Evolutionary conservation across 1,140 invertebrate genomes (phyloP).

Genomic region (Temnothorax nylanderi): DNA sequence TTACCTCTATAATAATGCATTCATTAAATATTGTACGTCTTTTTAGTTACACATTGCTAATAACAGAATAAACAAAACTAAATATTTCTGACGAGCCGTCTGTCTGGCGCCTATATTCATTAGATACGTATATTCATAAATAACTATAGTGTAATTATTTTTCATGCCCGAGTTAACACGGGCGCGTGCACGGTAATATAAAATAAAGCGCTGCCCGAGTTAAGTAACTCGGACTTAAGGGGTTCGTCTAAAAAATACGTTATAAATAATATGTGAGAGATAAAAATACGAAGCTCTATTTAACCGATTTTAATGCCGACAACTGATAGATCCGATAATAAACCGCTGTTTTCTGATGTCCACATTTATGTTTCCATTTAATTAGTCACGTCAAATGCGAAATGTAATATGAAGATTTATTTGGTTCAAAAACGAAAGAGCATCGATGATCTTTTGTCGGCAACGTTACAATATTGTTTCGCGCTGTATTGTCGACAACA

Average conservation of each 20-base stretch:
- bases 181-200: no score
- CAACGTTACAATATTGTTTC: constrained; percentile 74
- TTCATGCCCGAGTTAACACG: no score
- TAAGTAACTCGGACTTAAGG: no score
- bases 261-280: not conserved
- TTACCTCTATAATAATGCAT: no score
- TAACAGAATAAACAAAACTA: no score
- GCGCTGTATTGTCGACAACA: constrained; percentile 79
- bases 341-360: not conserved
- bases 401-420: constrained; percentile 12
- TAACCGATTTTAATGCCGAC: not conserved
- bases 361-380: constrained; percentile 1
- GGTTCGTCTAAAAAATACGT: not conserved
- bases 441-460: constrained; percentile 79
- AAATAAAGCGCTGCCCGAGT: no score
- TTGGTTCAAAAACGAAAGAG: constrained; percentile 48
- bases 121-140: no score
- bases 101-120: no score
- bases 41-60: no score
- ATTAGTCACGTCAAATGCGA: not conserved
- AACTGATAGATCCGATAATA: not conserved
- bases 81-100: no score
- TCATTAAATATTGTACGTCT: no score
- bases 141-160: no score
- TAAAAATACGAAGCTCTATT: not conserved